Base-by-base conservation (phyloP, 2,797 vertebrate genomes). In the Megaceryle alcyon region DNA sequence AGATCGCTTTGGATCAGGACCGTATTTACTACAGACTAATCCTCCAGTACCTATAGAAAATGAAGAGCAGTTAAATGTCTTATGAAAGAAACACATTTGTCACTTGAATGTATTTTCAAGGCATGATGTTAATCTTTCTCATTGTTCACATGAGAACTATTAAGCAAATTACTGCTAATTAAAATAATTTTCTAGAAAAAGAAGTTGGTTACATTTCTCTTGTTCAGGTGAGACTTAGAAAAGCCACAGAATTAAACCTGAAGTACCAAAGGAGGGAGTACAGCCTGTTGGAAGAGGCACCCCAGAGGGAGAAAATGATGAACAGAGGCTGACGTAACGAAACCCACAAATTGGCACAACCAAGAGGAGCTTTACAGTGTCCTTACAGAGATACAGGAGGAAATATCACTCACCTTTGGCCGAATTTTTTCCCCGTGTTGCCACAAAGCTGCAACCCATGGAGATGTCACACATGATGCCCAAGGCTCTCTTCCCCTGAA, bases 151-250 rank as follows among this genome's bases (percentile, higher is more conserved):
- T 12, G 22, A 84, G 60, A 90, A 53, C 81, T 82, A 33, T 63
- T 86, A 70, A 77, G 71, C 76, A 82, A 95, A 94, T 92, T 57
- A 48, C 73, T 60, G 78, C 65, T 82, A 92, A 86, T 88, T 88
- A 63, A 82, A 88, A 86, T 59, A 12, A 77, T 82, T 88, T 86
- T 77, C 88, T 70, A 82, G 94, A 79, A 43, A 84, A 90, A 92
- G 59, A 51, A 59, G 46, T 44, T 78, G 69, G 73, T 75, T 88
- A 31, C 7, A 15, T 78, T 90, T 51, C 22, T 56, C 7, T 51
- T 54, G 22, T n/a, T 90, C 35, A 41, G n/a, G 56, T 48, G 19
- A 72, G 44, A 37, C 53, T 90, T 63, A 71, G 72, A 71, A 85
- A 69, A 41, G 25, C 41, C 77, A 79, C 19, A 28, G 51, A 81